Base-by-base conservation (phyloP, 2,797 vertebrate species). In the Cyprinodon diabolis region DNA sequence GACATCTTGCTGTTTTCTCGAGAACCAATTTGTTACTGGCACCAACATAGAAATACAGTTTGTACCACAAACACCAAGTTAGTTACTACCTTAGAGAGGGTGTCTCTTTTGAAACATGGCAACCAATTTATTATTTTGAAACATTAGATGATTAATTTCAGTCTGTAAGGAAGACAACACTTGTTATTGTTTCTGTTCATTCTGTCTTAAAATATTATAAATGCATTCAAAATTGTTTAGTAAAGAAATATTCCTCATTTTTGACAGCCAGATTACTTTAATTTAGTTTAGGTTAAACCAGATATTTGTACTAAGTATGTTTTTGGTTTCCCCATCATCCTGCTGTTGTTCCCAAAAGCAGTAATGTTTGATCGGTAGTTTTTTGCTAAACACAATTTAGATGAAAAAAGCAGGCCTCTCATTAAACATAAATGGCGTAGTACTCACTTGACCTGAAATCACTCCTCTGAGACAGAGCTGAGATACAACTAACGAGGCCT, bases 21-120 rank as follows among this genome's bases (percentile, higher is more conserved):
- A 72, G 70, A 62, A 62, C 72, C 76, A 83, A 88, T 84, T 75
- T 79, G 77, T 73, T 52, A 5, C 45, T 69, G 71, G 72, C 67
- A 55, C 73, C 35, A 43, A 71, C 76, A 71, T 7, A 25, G 76
- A 78, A 54, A 11, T 65, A 30, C 73, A 40, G 60, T 82, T 86
- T 79, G 66, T 49, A 68, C 62, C 45, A 40, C 49, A 74, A 74
- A 63, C 60, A 62, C 65, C 37, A 43, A 43, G 49, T 62, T 63
- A 45, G 47, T 62, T 68, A 43, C 25, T 68, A 43, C 25, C 62
- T 74, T 69, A 80, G 35, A 17, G 8, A 43, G 69, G 70, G 66
- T 2, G 14, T 48, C 6, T 14, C 43, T 65, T 72, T 25, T 21
- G 35, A 63, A 60, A 71, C n/a, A 30, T 25, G 72, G 63, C 12